phyloP scores from a whole-genome alignment of 1,140 invertebrate species.

The Macrosteles quadrilineatus region DNA sequence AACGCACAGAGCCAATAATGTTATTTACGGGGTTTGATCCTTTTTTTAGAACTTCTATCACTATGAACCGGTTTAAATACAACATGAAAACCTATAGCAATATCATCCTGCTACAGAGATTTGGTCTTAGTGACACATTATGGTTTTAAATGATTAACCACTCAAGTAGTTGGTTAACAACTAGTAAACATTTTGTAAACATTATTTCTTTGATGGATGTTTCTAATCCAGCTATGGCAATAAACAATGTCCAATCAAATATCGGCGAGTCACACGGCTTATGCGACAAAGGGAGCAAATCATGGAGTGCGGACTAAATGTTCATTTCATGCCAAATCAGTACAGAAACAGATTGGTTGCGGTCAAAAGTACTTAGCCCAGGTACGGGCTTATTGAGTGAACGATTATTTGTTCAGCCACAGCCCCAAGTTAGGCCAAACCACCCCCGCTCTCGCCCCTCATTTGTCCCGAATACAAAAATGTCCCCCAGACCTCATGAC shows the following conservation, averaged over 20 bases:
- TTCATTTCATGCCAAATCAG: constrained; percentile 24
- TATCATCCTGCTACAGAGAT: no score
- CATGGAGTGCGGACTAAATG: neutral
- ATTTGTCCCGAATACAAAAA: neutral
- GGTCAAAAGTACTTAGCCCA: constrained; percentile 25
- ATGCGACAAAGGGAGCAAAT: constrained; percentile 3
- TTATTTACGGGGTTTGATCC: no score
- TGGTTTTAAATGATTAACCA: no score
- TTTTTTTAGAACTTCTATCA: no score
- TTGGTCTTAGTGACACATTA: no score
- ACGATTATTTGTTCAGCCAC: constrained; percentile 19
- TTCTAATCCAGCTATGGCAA: neutral
- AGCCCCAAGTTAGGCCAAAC: constrained; percentile 12
- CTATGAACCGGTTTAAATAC: no score
- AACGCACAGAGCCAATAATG: no score
- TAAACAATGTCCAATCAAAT: no score
- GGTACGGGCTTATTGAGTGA: constrained; percentile 24
- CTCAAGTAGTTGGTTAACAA: no score
- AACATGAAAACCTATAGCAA: no score
- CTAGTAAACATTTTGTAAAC: no score
- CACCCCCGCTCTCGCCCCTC: neutral
- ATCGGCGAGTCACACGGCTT: neutral
- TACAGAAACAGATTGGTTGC: constrained; percentile 16
- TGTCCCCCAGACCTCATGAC: neutral
- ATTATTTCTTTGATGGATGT: no score